Base-by-base conservation (phyloP, 2,797 vertebrate genomes). In the Smutsia temminckii region DNA sequence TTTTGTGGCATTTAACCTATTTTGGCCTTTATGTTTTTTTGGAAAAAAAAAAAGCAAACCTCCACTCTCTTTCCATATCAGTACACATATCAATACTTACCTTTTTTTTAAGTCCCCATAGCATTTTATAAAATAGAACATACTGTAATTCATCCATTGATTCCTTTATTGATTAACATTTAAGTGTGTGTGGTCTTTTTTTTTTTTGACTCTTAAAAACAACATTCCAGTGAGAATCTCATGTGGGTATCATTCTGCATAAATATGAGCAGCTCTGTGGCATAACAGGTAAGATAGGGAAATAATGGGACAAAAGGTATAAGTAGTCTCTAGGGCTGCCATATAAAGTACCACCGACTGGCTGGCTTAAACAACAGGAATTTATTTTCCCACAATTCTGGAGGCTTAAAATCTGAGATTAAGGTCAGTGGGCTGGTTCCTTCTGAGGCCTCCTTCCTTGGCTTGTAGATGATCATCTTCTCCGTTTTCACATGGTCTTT, bases 121-220 rank as follows among this genome's bases (percentile, higher is more conserved):
- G 51, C 7, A 72, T 95, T 83, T 95, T 17, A 57, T 71, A 74
- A 74, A 74, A 78, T 59, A 8, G 23, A 84, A 51, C 49, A 29
- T 64, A 46, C 6, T 84, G 21, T 86, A 80, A 74, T 83, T 85
- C 27, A 69, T 79, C 13, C 59, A 93, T 53, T 74, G 74, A 94
- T 85, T 92, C 3, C 18, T 69, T 79, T 51, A 93, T 85, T 69
- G 61, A 92, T 78, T 75, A 89, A 83, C 23, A 83, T 78, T 93
- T 83, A 93, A 68, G 23, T 3, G 63, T 55, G 59, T 37, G 46
- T 46, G 46, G 11, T 46, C 46, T 12, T 46, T 46, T 12, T 46
- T n/a, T 71, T 71, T 46, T 86, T 37, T 29, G 1, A 4, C 21
- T 91, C n/a, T 81, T 29, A 66, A 34, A 64, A 85, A 55, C 37